Evolutionary conservation across 2,888 invertebrate genomes (phyloP).

Genomic region (Augochlorella aurata): DNA sequence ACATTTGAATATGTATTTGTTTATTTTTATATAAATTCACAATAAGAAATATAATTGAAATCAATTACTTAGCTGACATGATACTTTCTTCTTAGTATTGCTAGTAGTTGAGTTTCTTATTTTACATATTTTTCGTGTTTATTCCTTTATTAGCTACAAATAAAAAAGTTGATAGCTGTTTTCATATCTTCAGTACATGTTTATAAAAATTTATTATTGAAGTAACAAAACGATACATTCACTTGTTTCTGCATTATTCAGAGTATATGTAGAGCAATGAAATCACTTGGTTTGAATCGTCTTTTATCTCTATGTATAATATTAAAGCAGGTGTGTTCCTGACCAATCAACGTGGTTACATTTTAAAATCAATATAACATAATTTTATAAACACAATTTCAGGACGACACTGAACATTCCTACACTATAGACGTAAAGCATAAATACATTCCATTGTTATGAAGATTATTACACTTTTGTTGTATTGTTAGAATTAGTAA

Average conservation of each 20-base stretch:
- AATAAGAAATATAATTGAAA: neutral
- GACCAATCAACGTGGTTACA: constrained; percentile 81
- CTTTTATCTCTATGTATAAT: constrained; percentile 65
- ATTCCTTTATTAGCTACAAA: neutral
- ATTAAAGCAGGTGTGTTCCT: constrained; percentile 78
- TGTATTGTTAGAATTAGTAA: constrained; percentile 71
- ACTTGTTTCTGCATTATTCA: constrained; percentile 36
- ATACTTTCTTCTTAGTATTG: constrained; percentile 10
- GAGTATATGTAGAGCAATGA: constrained; percentile 40
- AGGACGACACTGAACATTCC: constrained; percentile 78
- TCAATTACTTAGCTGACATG: neutral
- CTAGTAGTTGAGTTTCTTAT: neutral
- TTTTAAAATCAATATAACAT: constrained; percentile 69
- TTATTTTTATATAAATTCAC: neutral
- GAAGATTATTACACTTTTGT: constrained; percentile 71
- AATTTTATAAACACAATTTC: constrained; percentile 69
- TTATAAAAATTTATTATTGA: constrained; percentile 7
- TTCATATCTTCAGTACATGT: constrained; percentile 5
- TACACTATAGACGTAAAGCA: constrained; percentile 73
- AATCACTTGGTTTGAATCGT: constrained; percentile 71
- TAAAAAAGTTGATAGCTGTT: constrained; percentile 4
- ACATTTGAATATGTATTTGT: neutral
- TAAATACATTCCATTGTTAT: constrained; percentile 77
- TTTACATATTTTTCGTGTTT: constrained; percentile 10
- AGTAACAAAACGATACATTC: constrained; percentile 4